These are phyloP conservation scores for Tympanoctomys barrerae DNA, from an alignment of 2,797 vertebrate genomes.

Conservation along the genomic window DNA sequence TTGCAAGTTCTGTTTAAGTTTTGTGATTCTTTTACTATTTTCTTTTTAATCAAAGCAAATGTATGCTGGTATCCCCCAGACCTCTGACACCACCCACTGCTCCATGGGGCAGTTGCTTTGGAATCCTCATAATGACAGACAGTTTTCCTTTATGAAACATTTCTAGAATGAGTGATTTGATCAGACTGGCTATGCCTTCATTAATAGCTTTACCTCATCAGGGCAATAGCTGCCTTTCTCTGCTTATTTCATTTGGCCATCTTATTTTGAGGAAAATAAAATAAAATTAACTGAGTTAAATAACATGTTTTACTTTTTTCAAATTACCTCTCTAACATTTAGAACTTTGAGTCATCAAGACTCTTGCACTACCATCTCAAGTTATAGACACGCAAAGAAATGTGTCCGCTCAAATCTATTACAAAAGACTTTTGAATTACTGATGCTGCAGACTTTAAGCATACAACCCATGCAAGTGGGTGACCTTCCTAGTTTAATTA, in stretches of 20 bases:
- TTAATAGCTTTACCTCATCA: constrained; percentile 80
- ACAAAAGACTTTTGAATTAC: constrained; percentile 13
- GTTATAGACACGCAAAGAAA: background rate
- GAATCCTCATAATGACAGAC: constrained; percentile 81
- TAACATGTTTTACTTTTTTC: background rate
- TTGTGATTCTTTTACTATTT: background rate
- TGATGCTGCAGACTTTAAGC: background rate
- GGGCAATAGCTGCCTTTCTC: constrained; percentile 75
- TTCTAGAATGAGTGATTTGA: constrained; percentile 79
- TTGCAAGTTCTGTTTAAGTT: background rate
- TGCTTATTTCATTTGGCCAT: constrained; percentile 66
- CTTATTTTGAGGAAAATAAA: constrained; percentile 59
- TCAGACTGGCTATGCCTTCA: constrained; percentile 72
- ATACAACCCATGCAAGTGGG: background rate
- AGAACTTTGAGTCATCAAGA: constrained; percentile 6
- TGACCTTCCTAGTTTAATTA: background rate
- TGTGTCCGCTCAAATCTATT: background rate
- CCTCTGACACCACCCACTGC: constrained; percentile 71
- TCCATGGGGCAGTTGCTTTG: constrained; percentile 80
- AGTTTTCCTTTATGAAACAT: constrained; percentile 78
- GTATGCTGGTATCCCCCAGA: background rate
- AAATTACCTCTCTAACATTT: constrained; percentile 47
- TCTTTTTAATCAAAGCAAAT: constrained; percentile 80
- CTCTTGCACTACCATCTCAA: background rate
- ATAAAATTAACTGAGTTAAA: background rate